Evolutionary conservation across 2,888 invertebrate species (phyloP), one percentile per base, ranked within the genome.

Genomic region (Arenicola marina): DNA sequence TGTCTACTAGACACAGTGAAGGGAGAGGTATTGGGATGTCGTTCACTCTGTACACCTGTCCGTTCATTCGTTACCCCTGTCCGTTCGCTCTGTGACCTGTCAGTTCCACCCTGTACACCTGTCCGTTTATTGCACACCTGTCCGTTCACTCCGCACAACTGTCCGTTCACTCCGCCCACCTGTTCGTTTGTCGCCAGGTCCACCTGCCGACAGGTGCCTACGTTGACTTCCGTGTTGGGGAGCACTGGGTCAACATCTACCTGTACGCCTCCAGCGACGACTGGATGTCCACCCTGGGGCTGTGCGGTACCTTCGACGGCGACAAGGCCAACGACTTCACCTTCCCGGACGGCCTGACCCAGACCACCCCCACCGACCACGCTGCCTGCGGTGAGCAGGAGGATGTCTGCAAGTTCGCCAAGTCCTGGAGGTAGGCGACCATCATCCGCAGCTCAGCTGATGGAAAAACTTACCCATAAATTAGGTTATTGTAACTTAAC

Each of bases 261-360:
- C 51, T 68, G 21, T 57, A 66, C 55, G 70, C 64, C 28, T 68
- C 75, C 1, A 68, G 71, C 18, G 65, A 68, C 18, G 73, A 73
- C 55, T 57, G 56, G 46, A 63, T 61, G 29, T 56, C 61, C 7
- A 74, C 75, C 1, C 55, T 65, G 1, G 77, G 77, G 1, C 65
- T 77, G n/a, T 75, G 75, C 38, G 77, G 77, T 2, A 72, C 73
- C 34, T 74, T 70, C 56, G 74, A 75, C 66, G 64, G 63, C n/a
- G 64, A 75, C 43, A 46, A 56, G 0, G 54, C 44, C n/a, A 74
- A 76, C 61, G 77, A 77, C 56, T 69, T 75, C 59, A 46, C 44
- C 7, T 38, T 59, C 26, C 48, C 59, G 4, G 63, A 65, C 29
- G 57, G 60, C 31, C 26, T 46, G 4, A 60, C 64, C 1, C 21